Conservation (phyloP, 2,797 vertebrate genomes). For the Sebastolobus alascanus region DNA sequence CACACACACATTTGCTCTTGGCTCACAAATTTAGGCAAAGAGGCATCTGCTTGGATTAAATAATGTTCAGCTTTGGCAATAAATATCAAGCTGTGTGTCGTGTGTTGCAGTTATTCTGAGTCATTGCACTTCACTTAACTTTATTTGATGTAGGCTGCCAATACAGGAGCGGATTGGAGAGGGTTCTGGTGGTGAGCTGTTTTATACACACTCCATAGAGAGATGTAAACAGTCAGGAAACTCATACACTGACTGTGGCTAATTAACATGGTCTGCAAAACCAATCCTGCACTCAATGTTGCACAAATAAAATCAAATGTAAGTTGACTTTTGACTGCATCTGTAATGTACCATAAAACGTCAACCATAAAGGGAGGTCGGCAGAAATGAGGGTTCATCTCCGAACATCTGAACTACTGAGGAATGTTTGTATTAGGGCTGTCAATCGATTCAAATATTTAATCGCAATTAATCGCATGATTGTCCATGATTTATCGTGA, state of each 20-base stretch:
- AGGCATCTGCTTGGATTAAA: not conserved
- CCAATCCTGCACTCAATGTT: too few relatives aligned
- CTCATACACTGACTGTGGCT: not conserved
- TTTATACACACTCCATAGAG: not conserved
- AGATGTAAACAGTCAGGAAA: not conserved
- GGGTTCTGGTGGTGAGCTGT: not conserved
- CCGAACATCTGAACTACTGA: too few relatives aligned
- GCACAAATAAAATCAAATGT: too few relatives aligned
- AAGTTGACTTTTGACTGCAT: too few relatives aligned
- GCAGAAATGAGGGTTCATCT: too few relatives aligned
- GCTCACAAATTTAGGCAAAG: not conserved
- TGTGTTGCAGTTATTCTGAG: conserved; percentile 6
- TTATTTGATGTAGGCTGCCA: conserved; percentile 10
- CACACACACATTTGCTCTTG: not conserved
- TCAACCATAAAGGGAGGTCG: too few relatives aligned
- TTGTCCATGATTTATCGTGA: too few relatives aligned
- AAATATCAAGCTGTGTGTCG: not conserved
- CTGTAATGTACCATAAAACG: accelerated
- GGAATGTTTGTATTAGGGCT: too few relatives aligned
- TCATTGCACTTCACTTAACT: conserved; percentile 12
- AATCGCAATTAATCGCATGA: accelerated
- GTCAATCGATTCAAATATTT: too few relatives aligned
- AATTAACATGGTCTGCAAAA: not conserved
- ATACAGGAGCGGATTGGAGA: not conserved
- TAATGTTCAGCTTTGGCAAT: not conserved